Conservation (phyloP, 2,113 vertebrate genomes). For the Crypturellus undulatus region DNA sequence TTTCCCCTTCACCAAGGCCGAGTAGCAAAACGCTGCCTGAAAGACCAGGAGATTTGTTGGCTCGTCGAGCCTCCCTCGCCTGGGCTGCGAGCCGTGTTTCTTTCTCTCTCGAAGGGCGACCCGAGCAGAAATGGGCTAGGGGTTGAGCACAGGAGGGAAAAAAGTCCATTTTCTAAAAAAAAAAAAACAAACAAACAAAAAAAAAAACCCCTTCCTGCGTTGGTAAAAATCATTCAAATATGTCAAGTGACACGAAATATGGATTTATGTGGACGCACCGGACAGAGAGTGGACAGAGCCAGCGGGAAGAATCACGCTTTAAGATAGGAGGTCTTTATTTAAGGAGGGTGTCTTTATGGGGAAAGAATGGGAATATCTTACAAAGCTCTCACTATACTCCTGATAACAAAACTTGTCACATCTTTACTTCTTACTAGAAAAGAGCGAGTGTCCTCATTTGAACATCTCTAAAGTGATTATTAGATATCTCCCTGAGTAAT, state of each 20-base stretch:
- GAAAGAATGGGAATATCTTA: slow-evolving; percentile 66
- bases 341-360: slow-evolving; percentile 49
- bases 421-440: slow-evolving; percentile 75
- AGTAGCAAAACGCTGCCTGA: slow-evolving; percentile 77
- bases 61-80: slow-evolving; percentile 54
- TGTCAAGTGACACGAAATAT: background rate
- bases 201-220: background rate
- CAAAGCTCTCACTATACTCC: slow-evolving; percentile 76
- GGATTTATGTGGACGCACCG: slow-evolving; percentile 76
- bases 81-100: background rate
- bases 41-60: slow-evolving; percentile 75
- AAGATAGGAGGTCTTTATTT: slow-evolving; percentile 76
- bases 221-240: slow-evolving; percentile 28
- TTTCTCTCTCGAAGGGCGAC: background rate
- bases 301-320: slow-evolving; percentile 77
- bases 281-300: slow-evolving; percentile 81
- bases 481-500: slow-evolving; percentile 49
- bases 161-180: background rate
- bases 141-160: background rate
- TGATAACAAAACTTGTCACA: slow-evolving; percentile 82
- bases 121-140: background rate
- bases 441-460: slow-evolving; percentile 45
- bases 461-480: slow-evolving; percentile 63
- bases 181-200: background rate
- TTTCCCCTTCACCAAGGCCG: slow-evolving; percentile 74